Conservation (phyloP, 2,797 vertebrate species). For the Bovichtus variegatus region DNA sequence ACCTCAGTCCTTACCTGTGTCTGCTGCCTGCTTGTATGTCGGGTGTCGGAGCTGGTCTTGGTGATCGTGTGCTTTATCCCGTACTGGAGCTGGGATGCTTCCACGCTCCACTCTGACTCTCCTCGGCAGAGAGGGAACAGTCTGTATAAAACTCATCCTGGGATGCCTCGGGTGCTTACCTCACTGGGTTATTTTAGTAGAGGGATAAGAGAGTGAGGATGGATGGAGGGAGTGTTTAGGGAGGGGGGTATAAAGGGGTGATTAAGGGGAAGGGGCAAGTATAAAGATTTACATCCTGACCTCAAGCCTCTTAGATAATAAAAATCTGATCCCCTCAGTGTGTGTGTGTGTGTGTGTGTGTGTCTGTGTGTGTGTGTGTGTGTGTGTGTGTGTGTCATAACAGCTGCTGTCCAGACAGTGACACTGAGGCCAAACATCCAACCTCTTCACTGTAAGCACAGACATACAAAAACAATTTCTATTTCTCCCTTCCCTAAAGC, state of each 20-base stretch:
- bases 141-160: conserved; percentile 71
- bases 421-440: conserved; percentile 46
- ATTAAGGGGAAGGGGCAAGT: conserved; percentile 62
- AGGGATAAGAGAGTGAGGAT: conserved; percentile 64
- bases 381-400: conserved; percentile 28
- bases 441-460: conserved; percentile 26
- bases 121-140: conserved; percentile 47
- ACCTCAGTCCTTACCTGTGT: conserved; percentile 63
- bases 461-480: conserved; percentile 35
- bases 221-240: conserved; percentile 54
- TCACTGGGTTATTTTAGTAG: conserved; percentile 85
- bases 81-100: conserved; percentile 56
- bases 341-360: conserved; percentile 14
- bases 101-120: conserved; percentile 57
- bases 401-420: conserved; percentile 70
- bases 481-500: conserved; percentile 6
- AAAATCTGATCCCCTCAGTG: conserved; percentile 76
- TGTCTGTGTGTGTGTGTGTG: conserved; percentile 14
- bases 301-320: conserved; percentile 74
- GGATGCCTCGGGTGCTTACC: conserved; percentile 76
- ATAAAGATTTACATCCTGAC: conserved; percentile 78
- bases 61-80: conserved; percentile 36
- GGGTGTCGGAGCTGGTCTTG: conserved; percentile 20
- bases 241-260: conserved; percentile 46
- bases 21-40: conserved; percentile 15